Conservation (phyloP, 2,797 vertebrate genomes). For the Spheniscus humboldti region DNA sequence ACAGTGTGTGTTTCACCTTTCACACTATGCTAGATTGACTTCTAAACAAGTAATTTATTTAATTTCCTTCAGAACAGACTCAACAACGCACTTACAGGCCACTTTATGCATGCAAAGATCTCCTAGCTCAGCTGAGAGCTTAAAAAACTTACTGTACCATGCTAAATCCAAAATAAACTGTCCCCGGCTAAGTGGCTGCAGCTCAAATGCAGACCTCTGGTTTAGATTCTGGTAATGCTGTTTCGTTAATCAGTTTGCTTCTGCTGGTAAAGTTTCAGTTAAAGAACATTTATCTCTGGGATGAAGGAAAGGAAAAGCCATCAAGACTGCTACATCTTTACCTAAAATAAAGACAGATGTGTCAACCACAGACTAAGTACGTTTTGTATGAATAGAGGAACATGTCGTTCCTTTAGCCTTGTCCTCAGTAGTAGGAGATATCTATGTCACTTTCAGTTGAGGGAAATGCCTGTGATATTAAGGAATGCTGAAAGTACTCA, state of each 20-base stretch:
- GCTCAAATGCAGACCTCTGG: neutral
- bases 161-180: conserved; percentile 29
- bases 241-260: neutral
- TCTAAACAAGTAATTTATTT: neutral
- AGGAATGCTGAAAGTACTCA: neutral
- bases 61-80: neutral
- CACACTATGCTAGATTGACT: neutral
- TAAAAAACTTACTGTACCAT: neutral
- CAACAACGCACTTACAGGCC: neutral
- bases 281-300: neutral
- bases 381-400: neutral
- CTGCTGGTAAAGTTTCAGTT: neutral
- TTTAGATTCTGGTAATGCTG: neutral
- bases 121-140: neutral
- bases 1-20: neutral
- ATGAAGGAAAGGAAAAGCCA: neutral
- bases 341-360: conserved; percentile 34
- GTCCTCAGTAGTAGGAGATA: neutral
- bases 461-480: conserved; percentile 17
- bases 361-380: neutral
- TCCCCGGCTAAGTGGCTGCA: neutral
- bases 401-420: neutral
- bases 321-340: neutral
- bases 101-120: neutral
- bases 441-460: neutral